A percentile compares a stretch with the other conserved stretches of the same genome.
Conservation (phyloP, 2,113 vertebrate species). For the Zingel zingel region DNA sequence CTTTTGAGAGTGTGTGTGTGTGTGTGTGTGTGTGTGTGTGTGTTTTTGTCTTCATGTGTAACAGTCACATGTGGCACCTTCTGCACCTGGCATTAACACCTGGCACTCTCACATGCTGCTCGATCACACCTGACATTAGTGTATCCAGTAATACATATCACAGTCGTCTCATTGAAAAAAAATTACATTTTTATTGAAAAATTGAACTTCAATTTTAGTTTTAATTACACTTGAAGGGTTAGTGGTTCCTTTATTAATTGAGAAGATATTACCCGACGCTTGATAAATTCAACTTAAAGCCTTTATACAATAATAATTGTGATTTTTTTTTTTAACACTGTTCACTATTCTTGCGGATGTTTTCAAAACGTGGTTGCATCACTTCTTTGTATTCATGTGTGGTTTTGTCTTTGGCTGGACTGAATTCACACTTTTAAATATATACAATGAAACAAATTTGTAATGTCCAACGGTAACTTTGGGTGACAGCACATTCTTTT, state of each 20-base stretch:
- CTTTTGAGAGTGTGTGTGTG: not conserved
- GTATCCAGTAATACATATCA: not conserved
- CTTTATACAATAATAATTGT: not conserved
- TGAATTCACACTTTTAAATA: not conserved
- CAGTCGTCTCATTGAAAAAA: conserved; percentile 7
- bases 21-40: not conserved
- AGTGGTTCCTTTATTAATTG: not conserved
- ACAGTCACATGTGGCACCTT: conserved; percentile 44
- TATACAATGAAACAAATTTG: not conserved
- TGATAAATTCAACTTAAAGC: not conserved
- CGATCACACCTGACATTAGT: conserved; percentile 52
- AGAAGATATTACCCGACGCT: not conserved
- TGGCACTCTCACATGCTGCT: conserved; percentile 46
- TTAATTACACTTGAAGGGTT: conserved; percentile 2
- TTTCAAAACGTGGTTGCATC: not conserved
- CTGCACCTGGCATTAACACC: conserved; percentile 66
- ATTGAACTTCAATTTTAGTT: not conserved
- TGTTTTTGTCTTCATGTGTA: conserved; percentile 32
- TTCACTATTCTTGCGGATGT: not conserved
- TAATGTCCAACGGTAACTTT: no score
- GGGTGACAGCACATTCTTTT: not conserved
- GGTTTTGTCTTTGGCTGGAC: not conserved
- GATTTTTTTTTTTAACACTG: not conserved
- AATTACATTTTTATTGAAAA: no score
- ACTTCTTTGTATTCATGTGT: not conserved